These are phyloP conservation scores for Drosophila nigritarsus DNA, from an alignment of 2,888 invertebrate species.

Conservation along the genomic window DNA sequence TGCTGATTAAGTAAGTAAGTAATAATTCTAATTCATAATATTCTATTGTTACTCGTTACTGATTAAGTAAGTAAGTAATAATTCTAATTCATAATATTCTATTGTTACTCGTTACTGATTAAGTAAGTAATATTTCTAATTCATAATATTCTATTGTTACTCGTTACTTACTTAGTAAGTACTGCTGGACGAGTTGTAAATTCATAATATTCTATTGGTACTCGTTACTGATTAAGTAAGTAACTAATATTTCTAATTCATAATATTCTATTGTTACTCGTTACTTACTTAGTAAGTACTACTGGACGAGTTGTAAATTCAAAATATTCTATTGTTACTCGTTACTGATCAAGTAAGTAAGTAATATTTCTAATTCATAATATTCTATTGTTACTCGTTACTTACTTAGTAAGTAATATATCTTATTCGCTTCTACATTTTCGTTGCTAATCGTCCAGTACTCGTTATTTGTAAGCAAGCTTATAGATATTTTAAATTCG, in stretches of 20 bases:
- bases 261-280: neutral
- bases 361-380: no score
- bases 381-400: neutral
- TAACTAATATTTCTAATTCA: no score
- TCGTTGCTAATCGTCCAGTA: neutral
- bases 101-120: neutral
- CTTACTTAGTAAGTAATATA: no score
- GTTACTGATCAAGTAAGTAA: no score
- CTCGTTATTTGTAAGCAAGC: neutral
- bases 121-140: no score
- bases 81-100: neutral
- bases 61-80: no score
- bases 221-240: no score
- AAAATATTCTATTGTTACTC: neutral
- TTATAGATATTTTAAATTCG: neutral
- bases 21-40: neutral
- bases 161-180: neutral
- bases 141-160: neutral
- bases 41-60: neutral
- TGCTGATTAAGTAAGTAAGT: no score
- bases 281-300: neutral
- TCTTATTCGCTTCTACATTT: neutral
- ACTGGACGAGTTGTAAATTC: neutral
- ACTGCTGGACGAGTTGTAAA: neutral
- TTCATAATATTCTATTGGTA: neutral